A percentile compares a stretch with the other conserved stretches of the same genome.
phyloP scores from a whole-genome alignment of 2,113 vertebrate genomes.

The Casuarius casuarius region DNA sequence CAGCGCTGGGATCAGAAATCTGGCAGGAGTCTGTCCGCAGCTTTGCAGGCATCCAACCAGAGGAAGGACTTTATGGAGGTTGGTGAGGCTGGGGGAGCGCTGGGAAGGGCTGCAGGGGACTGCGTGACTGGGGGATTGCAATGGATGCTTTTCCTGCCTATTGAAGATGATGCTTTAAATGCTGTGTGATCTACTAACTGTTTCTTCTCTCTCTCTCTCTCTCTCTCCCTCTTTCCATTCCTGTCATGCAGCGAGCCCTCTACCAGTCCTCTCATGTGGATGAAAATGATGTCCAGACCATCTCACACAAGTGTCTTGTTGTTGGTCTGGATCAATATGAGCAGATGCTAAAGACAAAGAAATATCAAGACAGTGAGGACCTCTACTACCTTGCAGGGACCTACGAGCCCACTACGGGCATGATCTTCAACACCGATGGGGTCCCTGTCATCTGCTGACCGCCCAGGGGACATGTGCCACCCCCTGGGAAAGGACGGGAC shows the following conservation, averaged over 20 bases:
- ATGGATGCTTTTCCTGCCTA: background rate
- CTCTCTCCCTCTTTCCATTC: background rate
- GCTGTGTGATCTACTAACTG: background rate
- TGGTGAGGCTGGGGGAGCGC: background rate
- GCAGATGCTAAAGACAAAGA: constrained; percentile 96
- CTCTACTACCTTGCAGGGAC: constrained; percentile 99
- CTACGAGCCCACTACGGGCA: constrained; percentile 97
- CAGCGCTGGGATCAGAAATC: constrained; percentile 97
- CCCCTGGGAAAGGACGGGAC: constrained; percentile 44
- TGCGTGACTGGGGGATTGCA: background rate
- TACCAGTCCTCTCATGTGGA: constrained; percentile 99
- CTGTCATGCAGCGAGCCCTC: constrained; percentile 85
- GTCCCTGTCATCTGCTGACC: constrained; percentile 95
- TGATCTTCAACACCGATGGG: constrained; percentile 98
- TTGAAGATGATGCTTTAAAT: background rate
- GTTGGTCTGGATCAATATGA: constrained; percentile 97
- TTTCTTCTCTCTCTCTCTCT: background rate
- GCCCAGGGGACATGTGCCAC: constrained; percentile 9
- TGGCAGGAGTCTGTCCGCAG: constrained; percentile 84
- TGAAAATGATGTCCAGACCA: constrained; percentile 98
- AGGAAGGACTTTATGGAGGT: constrained; percentile 99
- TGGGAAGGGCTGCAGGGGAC: background rate
- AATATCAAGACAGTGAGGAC: constrained; percentile 97
- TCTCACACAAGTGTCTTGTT: constrained; percentile 99
- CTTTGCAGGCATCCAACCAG: constrained; percentile 91